These are phyloP conservation scores for Calephelis virginiensis DNA, from an alignment of 1,140 invertebrate species.

Conservation along the genomic window DNA sequence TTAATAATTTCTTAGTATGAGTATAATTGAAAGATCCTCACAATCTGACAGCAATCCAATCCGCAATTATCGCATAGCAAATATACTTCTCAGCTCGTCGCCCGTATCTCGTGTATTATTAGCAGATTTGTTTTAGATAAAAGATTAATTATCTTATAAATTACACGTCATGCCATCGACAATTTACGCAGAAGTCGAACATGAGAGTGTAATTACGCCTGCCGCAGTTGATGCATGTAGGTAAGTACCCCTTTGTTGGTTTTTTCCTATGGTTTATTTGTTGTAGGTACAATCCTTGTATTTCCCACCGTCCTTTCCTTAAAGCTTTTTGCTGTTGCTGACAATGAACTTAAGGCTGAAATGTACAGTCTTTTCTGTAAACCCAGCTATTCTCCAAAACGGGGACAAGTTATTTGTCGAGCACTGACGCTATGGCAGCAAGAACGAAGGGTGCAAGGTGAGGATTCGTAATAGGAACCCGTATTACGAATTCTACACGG, in stretches of 20 bases:
- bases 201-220: conserved; percentile 16
- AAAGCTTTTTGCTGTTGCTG: too few relatives aligned
- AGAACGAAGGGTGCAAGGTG: too few relatives aligned
- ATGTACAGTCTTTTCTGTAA: too few relatives aligned
- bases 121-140: conserved; percentile 18
- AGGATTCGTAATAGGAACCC: too few relatives aligned
- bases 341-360: too few relatives aligned
- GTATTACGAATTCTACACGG: too few relatives aligned
- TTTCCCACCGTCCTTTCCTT: neutral
- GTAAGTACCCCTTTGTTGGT: conserved; percentile 3
- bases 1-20: neutral
- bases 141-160: conserved; percentile 18
- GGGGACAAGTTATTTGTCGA: too few relatives aligned
- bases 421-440: too few relatives aligned
- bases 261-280: neutral
- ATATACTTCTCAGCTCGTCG: conserved; percentile 2
- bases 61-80: conserved; percentile 6
- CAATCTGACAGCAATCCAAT: neutral
- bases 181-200: conserved; percentile 18
- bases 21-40: neutral
- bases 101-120: conserved; percentile 9
- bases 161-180: conserved; percentile 17
- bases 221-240: conserved; percentile 3
- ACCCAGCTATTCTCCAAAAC: too few relatives aligned
- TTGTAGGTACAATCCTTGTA: neutral